These are phyloP conservation scores for Seira ritae DNA, from an alignment of 2,888 invertebrate genomes.

Conservation along the genomic window DNA sequence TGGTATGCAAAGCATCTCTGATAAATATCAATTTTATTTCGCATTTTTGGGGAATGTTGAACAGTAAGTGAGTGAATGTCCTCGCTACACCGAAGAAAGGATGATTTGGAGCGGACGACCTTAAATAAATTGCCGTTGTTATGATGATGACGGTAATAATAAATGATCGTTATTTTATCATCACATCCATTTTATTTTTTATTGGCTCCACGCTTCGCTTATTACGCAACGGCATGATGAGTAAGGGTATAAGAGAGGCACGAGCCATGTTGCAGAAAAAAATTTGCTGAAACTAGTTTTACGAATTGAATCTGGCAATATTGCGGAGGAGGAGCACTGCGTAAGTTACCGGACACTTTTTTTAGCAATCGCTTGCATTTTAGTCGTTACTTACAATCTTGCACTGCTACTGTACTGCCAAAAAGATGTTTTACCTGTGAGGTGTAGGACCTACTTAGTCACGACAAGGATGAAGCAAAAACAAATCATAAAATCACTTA, in stretches of 20 bases:
- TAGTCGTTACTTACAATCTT: no score
- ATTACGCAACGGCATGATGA: not conserved
- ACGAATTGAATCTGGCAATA: not conserved
- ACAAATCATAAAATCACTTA: no score
- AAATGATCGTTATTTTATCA: constrained; percentile 19
- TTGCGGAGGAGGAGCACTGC: not conserved
- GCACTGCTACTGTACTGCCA: no score
- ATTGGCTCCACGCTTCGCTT: constrained; percentile 19
- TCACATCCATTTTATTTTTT: no score
- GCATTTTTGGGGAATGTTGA: no score
- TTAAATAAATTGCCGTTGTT: not conserved
- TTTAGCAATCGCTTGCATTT: no score
- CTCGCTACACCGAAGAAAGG: not conserved
- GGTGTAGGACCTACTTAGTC: no score
- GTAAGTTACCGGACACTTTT: constrained; percentile 17
- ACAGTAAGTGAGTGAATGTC: not conserved
- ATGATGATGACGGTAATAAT: constrained; percentile 8
- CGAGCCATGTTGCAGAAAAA: constrained; percentile 2
- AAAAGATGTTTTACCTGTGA: no score
- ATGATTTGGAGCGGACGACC: not conserved
- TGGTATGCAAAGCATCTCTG: no score
- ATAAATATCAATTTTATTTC: not conserved
- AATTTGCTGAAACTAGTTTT: not conserved
- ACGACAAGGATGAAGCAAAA: no score
- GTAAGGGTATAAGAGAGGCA: not conserved